phyloP scores from a whole-genome alignment of 2,797 vertebrate genomes.

The Arvicola amphibius region DNA sequence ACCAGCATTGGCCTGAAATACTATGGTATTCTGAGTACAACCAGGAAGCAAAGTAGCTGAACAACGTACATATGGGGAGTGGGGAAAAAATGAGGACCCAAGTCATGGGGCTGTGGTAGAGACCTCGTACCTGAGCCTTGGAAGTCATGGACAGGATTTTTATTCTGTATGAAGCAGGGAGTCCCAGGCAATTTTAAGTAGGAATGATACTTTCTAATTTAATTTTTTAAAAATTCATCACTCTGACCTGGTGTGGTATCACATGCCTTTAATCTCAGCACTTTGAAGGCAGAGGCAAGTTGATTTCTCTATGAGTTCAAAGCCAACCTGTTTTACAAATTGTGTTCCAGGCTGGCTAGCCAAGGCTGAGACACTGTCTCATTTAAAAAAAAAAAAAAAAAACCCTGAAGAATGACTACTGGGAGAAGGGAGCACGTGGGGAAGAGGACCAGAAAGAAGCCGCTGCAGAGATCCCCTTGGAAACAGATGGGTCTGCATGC shows the following conservation, averaged over 20 bases:
- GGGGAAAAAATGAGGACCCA: too few relatives aligned
- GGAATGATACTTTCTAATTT: background rate
- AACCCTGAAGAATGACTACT: background rate
- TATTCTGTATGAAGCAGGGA: background rate
- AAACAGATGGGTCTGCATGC: background rate
- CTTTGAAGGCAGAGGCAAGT: background rate
- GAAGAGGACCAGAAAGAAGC: background rate
- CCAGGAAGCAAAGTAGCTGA: background rate
- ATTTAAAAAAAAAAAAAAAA: background rate
- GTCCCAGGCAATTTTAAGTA: background rate
- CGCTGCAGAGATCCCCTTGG: background rate
- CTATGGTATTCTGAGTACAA: background rate
- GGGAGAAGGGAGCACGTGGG: background rate
- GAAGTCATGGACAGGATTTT: background rate
- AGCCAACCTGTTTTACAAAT: background rate
- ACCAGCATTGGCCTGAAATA: background rate
- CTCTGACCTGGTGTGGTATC: background rate
- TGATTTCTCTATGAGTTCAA: background rate
- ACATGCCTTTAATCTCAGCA: background rate
- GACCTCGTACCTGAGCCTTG: background rate
- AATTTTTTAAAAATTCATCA: background rate
- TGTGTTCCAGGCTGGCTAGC: background rate
- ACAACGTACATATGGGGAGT: background rate
- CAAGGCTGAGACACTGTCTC: background rate
- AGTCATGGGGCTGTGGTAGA: too few relatives aligned